A percentile compares a stretch with the other conserved stretches of the same genome.
These are phyloP conservation scores for Aleiodes alternator DNA, from an alignment of 2,888 invertebrate species.

Conservation along the genomic window DNA sequence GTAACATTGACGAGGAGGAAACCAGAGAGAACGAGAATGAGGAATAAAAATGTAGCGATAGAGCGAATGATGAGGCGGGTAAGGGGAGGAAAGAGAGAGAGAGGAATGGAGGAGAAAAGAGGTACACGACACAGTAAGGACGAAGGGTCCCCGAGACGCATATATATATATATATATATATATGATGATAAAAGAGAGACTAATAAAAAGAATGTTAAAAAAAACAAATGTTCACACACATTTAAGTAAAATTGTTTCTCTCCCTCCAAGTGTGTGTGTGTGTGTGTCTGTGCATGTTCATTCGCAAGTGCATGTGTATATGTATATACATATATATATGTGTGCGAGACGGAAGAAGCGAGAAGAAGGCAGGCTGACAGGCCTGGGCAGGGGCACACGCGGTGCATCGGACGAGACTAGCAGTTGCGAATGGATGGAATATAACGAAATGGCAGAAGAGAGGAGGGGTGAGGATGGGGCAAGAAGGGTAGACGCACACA, in stretches of 20 bases:
- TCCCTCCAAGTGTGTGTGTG: constrained; percentile 6
- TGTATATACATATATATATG: no score
- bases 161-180: not conserved
- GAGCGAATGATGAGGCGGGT: not conserved
- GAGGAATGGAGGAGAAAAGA: constrained; percentile 10
- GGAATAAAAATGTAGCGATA: constrained; percentile 2
- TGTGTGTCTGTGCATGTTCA: no score
- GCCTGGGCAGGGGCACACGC: constrained; percentile 45
- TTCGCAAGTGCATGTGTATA: no score
- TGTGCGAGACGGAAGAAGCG: constrained; percentile 45
- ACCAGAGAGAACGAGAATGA: not conserved
- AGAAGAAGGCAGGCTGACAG: constrained; percentile 45
- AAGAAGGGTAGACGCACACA: constrained; percentile 37
- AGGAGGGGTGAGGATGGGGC: constrained; percentile 58
- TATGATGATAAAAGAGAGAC: constrained; percentile 41
- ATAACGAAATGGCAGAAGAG: constrained; percentile 35
- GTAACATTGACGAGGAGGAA: no score
- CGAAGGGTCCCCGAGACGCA: constrained; percentile 50
- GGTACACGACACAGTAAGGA: constrained; percentile 46
- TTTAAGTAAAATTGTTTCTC: constrained; percentile 35
- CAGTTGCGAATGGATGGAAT: constrained; percentile 63
- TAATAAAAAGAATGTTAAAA: constrained; percentile 58
- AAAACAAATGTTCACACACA: constrained; percentile 54
- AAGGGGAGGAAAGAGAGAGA: not conserved
- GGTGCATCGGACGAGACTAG: constrained; percentile 70